These are phyloP conservation scores for Platycheirus albimanus DNA, from an alignment of 2,888 invertebrate genomes.

Conservation along the genomic window DNA sequence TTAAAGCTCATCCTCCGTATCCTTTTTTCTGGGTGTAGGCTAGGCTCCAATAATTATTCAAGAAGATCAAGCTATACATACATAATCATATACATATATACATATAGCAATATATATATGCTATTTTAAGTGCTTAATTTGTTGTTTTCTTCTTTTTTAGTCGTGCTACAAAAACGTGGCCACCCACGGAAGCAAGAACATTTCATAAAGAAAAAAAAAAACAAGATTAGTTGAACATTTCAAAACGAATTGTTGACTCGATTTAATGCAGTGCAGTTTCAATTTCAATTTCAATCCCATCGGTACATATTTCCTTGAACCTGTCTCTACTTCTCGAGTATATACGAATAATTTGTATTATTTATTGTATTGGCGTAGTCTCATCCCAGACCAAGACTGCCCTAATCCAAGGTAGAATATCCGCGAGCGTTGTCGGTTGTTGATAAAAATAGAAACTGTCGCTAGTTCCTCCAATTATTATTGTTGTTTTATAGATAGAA, in stretches of 20 bases:
- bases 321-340: constrained; percentile 28
- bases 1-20: background rate
- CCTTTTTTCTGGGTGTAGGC: constrained; percentile 30
- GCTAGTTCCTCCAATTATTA: constrained; percentile 59
- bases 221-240: background rate
- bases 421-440: constrained; percentile 22
- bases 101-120: too few species aligned
- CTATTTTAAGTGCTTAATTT: background rate
- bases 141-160: background rate
- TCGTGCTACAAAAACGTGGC: constrained; percentile 4
- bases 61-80: too few species aligned
- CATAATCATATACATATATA: background rate
- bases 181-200: background rate
- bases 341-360: constrained; percentile 6
- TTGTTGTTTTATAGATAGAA: constrained; percentile 53
- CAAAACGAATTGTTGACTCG: background rate
- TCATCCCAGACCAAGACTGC: background rate
- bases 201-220: background rate
- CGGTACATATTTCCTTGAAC: too few species aligned
- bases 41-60: background rate
- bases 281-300: constrained; percentile 12
- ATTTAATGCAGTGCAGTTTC: background rate
- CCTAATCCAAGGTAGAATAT: constrained; percentile 46
- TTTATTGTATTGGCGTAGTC: constrained; percentile 34
- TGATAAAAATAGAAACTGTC: constrained; percentile 62